phyloP scores from a whole-genome alignment of 2,797 vertebrate genomes.

The Orestias chungarensis region DNA sequence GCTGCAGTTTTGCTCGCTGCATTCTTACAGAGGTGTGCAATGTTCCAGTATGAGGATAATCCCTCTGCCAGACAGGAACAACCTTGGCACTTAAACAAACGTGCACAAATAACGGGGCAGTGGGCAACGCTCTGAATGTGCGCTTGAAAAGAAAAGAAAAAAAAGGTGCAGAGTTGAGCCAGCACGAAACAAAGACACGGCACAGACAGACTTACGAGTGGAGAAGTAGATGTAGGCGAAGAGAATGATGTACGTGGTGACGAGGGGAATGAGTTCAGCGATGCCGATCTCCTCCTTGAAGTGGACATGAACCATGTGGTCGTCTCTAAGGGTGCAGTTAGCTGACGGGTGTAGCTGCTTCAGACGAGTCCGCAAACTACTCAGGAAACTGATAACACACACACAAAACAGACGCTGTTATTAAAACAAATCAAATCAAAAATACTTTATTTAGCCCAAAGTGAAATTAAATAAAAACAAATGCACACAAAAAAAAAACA shows the following conservation, averaged over 20 bases:
- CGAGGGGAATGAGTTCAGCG: conserved; percentile 93
- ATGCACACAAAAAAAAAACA: too few species aligned
- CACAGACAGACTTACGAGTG: conserved; percentile 82
- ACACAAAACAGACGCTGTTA: not conserved
- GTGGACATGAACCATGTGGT: conserved; percentile 93
- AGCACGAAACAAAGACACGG: not conserved
- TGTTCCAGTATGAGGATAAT: conserved; percentile 64
- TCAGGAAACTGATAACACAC: conserved; percentile 83
- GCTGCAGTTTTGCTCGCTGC: conserved; percentile 23
- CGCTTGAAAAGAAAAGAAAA: not conserved
- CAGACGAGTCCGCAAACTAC: conserved; percentile 88
- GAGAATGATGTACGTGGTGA: conserved; percentile 98
- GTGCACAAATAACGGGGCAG: conserved; percentile 19
- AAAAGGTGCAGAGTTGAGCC: not conserved
- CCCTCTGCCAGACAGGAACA: conserved; percentile 59
- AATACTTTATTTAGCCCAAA: too few species aligned
- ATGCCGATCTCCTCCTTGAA: conserved; percentile 98
- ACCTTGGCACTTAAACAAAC: conserved; percentile 49
- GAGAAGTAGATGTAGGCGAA: conserved; percentile 99
- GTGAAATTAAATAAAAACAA: too few species aligned
- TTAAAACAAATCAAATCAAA: not conserved
- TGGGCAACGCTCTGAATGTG: conserved; percentile 1
- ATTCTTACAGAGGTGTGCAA: conserved; percentile 48
- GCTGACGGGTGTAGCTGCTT: conserved; percentile 90
- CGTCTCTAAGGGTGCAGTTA: conserved; percentile 91